Evolutionary conservation across 2,797 vertebrate species (phyloP).

Genomic region (Pseudomugil gertrudae): DNA sequence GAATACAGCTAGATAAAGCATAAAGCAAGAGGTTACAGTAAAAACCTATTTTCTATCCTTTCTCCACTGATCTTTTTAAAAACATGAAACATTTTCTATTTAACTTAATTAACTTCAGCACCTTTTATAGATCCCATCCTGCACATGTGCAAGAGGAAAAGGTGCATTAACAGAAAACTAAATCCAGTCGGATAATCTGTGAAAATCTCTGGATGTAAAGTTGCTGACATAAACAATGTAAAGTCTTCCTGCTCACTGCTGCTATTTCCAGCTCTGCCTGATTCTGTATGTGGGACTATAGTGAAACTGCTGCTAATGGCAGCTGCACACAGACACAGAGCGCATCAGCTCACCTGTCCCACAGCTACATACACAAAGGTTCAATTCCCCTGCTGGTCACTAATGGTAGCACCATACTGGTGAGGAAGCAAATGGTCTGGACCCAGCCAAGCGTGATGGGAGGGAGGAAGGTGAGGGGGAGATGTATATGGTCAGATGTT

Average conservation of each 20-base stretch:
- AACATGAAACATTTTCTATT: too few species aligned
- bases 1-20: too few species aligned
- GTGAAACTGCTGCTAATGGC: constrained; percentile 13
- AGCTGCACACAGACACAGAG: background rate
- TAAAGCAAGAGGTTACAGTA: too few species aligned
- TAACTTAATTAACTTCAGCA: too few species aligned
- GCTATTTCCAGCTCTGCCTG: constrained; percentile 12
- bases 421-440: constrained; percentile 54
- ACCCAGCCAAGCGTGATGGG: constrained; percentile 46
- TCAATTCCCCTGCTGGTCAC: constrained; percentile 65
- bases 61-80: too few species aligned
- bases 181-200: too few species aligned
- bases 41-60: too few species aligned
- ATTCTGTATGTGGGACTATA: constrained; percentile 5
- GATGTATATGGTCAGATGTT: constrained; percentile 6
- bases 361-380: constrained; percentile 54
- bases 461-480: background rate
- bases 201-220: background rate
- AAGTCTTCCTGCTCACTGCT: background rate
- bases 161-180: too few species aligned
- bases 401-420: constrained; percentile 63
- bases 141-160: too few species aligned
- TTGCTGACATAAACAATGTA: background rate
- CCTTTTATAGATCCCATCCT: too few species aligned
- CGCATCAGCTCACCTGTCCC: constrained; percentile 52